These are phyloP conservation scores for Dipodomys merriami DNA, from an alignment of 2,113 vertebrate genomes.

Conservation along the genomic window DNA sequence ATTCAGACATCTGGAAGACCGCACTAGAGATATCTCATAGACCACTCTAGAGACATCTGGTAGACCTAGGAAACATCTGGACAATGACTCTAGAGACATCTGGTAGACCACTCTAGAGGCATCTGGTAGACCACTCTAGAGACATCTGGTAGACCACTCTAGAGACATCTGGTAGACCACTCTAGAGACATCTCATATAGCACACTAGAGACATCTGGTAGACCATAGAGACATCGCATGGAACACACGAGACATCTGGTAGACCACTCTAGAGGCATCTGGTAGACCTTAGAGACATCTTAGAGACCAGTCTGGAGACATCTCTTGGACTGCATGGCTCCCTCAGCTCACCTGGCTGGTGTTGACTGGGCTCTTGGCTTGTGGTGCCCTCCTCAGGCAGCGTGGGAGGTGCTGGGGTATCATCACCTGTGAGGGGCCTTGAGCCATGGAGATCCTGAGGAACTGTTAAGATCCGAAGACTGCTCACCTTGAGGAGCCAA, in stretches of 20 bases:
- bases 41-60: background rate
- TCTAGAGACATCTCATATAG: background rate
- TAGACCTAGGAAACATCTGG: background rate
- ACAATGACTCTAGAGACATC: background rate
- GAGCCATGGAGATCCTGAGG: background rate
- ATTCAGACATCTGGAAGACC: background rate
- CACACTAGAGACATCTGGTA: background rate
- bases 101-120: background rate
- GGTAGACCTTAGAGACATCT: background rate
- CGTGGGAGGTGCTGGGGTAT: background rate
- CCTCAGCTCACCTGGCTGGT: background rate
- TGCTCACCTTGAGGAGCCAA: background rate
- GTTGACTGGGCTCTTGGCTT: no score
- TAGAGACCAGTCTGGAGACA: background rate
- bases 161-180: background rate
- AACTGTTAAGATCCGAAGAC: no score
- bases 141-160: background rate
- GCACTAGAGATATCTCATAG: background rate
- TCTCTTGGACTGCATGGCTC: background rate
- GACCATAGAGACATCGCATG: background rate
- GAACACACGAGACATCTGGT: no score
- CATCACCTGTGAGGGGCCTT: background rate
- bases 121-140: background rate
- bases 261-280: background rate
- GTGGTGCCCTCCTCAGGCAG: accelerated